Percentiles rank a stretch among this genome's conserved stretches.
Evolutionary conservation across 2,888 invertebrate species (phyloP).

Genomic region (Laothoe populi): DNA sequence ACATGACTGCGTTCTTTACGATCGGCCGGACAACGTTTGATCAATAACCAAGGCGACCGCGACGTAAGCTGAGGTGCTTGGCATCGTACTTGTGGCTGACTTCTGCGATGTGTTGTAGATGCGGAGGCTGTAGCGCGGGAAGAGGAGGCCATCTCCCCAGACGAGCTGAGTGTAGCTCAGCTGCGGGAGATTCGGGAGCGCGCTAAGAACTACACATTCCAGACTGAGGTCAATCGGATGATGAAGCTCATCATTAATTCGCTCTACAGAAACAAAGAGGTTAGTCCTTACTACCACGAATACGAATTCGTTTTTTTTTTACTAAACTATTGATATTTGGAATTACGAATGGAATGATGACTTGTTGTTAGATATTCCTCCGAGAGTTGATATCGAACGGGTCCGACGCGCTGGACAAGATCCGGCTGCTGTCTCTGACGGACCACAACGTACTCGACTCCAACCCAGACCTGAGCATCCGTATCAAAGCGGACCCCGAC

Average conservation of each 20-base stretch:
- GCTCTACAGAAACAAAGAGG: conserved; percentile 99
- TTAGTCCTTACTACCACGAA: conserved; percentile 45
- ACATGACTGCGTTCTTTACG: conserved; percentile 33
- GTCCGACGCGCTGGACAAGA: conserved; percentile 99
- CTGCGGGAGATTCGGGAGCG: conserved; percentile 95
- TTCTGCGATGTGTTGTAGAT: conserved; percentile 82
- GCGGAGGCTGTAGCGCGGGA: conserved; percentile 95
- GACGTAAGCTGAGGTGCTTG: too few species aligned
- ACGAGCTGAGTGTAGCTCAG: conserved; percentile 97
- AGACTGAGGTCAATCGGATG: conserved; percentile 99
- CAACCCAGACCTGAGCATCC: conserved; percentile 93
- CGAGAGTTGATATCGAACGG: conserved; percentile 99
- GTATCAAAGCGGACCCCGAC: conserved; percentile 97
- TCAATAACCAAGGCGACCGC: conserved; percentile 1
- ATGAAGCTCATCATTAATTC: conserved; percentile 99
- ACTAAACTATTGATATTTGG: background rate
- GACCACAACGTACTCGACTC: conserved; percentile 91
- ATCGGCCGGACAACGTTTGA: conserved; percentile 50
- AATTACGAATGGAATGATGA: background rate
- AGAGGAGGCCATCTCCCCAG: conserved; percentile 98
- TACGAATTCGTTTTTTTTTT: background rate
- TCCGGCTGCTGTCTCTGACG: conserved; percentile 96
- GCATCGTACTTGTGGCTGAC: too few species aligned
- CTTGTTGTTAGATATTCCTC: conserved; percentile 92
- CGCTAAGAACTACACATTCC: conserved; percentile 95